Evolutionary conservation across 2,113 vertebrate species (phyloP).

Genomic region (Sylvia atricapilla): DNA sequence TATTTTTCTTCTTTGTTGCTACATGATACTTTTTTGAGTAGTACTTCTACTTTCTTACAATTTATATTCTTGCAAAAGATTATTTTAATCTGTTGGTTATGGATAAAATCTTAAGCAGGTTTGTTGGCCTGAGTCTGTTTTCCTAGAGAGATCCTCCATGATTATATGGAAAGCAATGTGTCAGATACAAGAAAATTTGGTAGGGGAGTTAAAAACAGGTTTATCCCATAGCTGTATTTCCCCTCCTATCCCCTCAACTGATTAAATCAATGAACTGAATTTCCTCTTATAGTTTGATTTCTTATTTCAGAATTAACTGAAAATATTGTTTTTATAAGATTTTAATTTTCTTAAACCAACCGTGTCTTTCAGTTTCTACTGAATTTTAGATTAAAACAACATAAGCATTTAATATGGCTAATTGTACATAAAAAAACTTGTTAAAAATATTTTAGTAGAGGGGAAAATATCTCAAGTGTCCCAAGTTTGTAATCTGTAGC

Average conservation of each 20-base stretch:
- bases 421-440: neutral
- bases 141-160: neutral
- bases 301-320: neutral
- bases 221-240: neutral
- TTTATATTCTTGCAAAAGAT: neutral
- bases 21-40: neutral
- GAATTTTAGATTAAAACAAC: neutral
- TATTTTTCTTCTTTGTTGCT: neutral
- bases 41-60: neutral
- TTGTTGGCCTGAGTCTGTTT: neutral
- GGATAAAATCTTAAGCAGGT: neutral
- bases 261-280: neutral
- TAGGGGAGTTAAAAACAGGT: neutral
- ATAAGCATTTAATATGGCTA: neutral
- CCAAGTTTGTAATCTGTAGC: neutral
- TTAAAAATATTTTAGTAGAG: neutral
- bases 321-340: fast-evolving
- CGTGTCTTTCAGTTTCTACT: neutral
- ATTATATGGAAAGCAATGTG: neutral
- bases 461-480: neutral
- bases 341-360: neutral
- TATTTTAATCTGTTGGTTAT: neutral
- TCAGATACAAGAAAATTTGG: neutral
- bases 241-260: fast-evolving
- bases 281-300: neutral